A percentile compares a stretch with the other conserved stretches of the same genome.
Conservation (phyloP, 1,140 invertebrate genomes). For the Caenorhabditis inopinata region DNA sequence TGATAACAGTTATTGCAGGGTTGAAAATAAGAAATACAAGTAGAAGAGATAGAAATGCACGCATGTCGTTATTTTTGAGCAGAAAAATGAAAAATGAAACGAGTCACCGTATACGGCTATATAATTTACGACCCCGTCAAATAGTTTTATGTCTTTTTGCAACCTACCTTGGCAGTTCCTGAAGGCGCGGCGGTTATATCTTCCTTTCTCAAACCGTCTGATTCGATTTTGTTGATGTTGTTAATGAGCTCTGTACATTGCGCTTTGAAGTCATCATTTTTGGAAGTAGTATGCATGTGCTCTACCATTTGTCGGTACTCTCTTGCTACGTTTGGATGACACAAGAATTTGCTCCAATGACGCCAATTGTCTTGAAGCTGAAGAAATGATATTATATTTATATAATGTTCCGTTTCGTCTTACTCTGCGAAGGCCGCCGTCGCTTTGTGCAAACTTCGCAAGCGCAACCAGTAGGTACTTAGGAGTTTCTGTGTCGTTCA, state of each 20-base stretch:
- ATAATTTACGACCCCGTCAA: too few species aligned
- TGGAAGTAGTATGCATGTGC: neutral
- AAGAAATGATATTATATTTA: neutral
- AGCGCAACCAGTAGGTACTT: neutral
- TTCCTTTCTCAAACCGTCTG: neutral
- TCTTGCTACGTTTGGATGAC: neutral
- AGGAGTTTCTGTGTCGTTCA: slow-evolving; percentile 2
- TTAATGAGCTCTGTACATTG: neutral
- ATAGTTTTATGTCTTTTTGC: too few species aligned
- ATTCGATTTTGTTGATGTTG: neutral
- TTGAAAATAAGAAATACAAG: too few species aligned
- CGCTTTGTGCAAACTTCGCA: neutral
- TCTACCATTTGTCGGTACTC: neutral
- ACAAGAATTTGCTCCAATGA: slow-evolving; percentile 15
- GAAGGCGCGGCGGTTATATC: neutral
- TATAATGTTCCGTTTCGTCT: too few species aligned
- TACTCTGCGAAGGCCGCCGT: neutral
- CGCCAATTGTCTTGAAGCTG: slow-evolving; percentile 27
- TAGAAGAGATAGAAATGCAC: too few species aligned
- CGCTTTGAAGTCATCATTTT: neutral
- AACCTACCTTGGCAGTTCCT: neutral
- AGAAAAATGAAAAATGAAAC: too few species aligned
- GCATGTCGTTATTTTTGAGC: too few species aligned
- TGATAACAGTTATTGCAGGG: too few species aligned
- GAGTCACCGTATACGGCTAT: too few species aligned